Evolutionary conservation across 2,888 invertebrate species (phyloP).

Genomic region (Formica aserva): DNA sequence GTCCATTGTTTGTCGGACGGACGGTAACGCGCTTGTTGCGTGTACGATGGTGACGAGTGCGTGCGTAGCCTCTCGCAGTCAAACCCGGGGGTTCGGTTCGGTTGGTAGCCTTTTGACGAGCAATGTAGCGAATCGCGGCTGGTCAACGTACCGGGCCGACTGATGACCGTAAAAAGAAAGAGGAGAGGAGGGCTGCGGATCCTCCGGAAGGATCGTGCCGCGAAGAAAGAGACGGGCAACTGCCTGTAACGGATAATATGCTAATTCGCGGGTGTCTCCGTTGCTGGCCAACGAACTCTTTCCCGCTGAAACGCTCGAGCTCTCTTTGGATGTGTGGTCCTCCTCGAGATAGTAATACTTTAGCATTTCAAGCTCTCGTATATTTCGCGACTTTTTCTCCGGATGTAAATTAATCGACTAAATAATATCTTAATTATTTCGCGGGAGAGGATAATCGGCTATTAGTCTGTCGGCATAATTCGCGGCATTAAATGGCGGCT

Average conservation of each 20-base stretch:
- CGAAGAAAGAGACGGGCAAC: conserved; percentile 69
- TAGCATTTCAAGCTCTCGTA: background rate
- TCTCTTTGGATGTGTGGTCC: background rate
- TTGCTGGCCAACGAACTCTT: conserved; percentile 67
- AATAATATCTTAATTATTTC: background rate
- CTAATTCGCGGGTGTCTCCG: conserved; percentile 72
- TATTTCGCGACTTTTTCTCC: background rate
- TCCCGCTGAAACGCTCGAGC: conserved; percentile 16
- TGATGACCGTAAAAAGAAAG: conserved; percentile 69
- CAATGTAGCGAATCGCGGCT: conserved; percentile 79
- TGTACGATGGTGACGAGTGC: conserved; percentile 65
- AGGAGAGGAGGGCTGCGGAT: conserved; percentile 57
- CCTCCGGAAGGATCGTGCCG: conserved; percentile 55
- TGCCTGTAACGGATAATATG: conserved; percentile 80
- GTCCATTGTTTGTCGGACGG: conserved; percentile 77
- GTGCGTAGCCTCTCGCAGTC: conserved; percentile 70
- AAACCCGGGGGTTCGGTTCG: conserved; percentile 66
- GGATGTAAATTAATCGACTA: background rate
- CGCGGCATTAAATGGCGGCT: background rate
- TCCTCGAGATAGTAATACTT: background rate
- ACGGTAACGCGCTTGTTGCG: conserved; percentile 74
- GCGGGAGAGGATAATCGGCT: background rate
- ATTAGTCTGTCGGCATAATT: background rate
- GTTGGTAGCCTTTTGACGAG: conserved; percentile 72
- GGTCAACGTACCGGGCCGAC: conserved; percentile 71